phyloP scores from a whole-genome alignment of 2,113 vertebrate genomes.

The Girardinichthys multiradiatus region DNA sequence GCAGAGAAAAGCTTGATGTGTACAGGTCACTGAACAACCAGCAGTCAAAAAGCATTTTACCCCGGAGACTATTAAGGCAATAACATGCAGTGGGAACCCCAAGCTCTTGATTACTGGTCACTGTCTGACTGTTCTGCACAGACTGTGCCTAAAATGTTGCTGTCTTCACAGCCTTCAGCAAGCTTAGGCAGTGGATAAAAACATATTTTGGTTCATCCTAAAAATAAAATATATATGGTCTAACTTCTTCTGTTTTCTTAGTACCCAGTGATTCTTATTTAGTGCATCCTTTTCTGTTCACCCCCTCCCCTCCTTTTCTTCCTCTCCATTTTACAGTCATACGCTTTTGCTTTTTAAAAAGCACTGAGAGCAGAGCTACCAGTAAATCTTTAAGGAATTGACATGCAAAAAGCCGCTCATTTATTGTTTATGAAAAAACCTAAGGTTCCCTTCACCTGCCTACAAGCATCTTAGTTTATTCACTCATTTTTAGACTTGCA shows the following conservation, averaged over 20 bases:
- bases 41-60: constrained; percentile 80
- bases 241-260: constrained; percentile 60
- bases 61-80: constrained; percentile 66
- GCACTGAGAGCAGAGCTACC: constrained; percentile 56
- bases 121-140: constrained; percentile 37
- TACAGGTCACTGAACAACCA: constrained; percentile 83
- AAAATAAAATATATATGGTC: constrained; percentile 31
- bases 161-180: constrained; percentile 31
- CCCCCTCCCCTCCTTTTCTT: constrained; percentile 40
- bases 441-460: constrained; percentile 72
- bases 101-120: constrained; percentile 76
- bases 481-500: constrained; percentile 87
- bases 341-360: constrained; percentile 70
- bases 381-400: constrained; percentile 87
- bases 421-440: constrained; percentile 95
- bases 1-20: constrained; percentile 78
- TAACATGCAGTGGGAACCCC: constrained; percentile 63
- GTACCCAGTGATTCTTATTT: constrained; percentile 57
- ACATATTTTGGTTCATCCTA: constrained; percentile 34
- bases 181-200: constrained; percentile 27
- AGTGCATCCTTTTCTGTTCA: constrained; percentile 70
- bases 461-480: constrained; percentile 92
- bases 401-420: constrained; percentile 98
- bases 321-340: constrained; percentile 52
- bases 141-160: constrained; percentile 41